Conservation (phyloP, 2,797 vertebrate genomes). For the Rhinella marina region DNA sequence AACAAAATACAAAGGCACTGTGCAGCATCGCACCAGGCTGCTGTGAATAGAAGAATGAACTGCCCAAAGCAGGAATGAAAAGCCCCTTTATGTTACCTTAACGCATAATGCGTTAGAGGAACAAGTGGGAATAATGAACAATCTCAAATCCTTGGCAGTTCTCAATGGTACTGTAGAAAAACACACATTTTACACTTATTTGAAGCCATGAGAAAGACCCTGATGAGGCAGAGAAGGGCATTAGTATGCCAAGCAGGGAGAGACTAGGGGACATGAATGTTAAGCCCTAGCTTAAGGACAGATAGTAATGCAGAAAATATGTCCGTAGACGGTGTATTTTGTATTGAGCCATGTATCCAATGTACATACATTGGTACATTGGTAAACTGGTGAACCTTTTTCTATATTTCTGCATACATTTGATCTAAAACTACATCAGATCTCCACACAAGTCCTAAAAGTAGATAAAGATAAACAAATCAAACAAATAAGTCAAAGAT, state of each 20-base stretch:
- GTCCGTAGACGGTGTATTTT: not conserved
- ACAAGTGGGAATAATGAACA: slow-evolving; percentile 70
- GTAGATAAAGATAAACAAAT: no score
- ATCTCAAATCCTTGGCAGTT: slow-evolving; percentile 69
- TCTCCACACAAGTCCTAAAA: no score
- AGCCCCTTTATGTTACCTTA: slow-evolving; percentile 67
- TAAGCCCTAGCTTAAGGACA: slow-evolving; percentile 29
- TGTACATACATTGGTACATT: no score
- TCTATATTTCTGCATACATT: no score
- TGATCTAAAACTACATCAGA: no score
- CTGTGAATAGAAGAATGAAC: slow-evolving; percentile 68
- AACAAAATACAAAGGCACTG: slow-evolving; percentile 69
- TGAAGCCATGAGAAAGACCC: slow-evolving; percentile 68
- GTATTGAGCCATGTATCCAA: not conserved
- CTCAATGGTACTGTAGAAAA: slow-evolving; percentile 67
- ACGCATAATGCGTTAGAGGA: slow-evolving; percentile 67
- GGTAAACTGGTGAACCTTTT: no score
- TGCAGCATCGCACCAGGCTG: slow-evolving; percentile 64
- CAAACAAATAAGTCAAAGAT: no score
- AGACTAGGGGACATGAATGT: slow-evolving; percentile 55
- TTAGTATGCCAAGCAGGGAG: slow-evolving; percentile 69
- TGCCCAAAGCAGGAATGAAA: slow-evolving; percentile 66
- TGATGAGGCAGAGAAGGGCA: slow-evolving; percentile 65
- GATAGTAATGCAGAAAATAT: slow-evolving; percentile 38
- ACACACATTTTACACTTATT: slow-evolving; percentile 68